Conservation (phyloP, 2,797 vertebrate species). For the Lepidocolaptes lacrymiger region DNA sequence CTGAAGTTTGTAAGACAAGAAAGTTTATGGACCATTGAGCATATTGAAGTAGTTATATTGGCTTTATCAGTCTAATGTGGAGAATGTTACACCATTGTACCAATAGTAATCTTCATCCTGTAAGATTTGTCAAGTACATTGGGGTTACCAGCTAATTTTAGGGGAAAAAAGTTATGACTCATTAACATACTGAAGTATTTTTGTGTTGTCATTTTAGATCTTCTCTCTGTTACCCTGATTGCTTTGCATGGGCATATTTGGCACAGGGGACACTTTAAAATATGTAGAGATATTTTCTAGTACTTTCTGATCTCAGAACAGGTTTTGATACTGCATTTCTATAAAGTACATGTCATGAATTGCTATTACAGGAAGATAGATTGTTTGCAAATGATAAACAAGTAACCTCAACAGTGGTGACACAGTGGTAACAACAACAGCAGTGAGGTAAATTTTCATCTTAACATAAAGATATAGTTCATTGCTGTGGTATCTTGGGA, state of each 20-base stretch:
- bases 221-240: neutral
- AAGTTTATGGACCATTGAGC: neutral
- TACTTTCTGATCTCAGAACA: neutral
- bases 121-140: neutral
- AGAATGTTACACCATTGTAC: neutral
- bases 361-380: neutral
- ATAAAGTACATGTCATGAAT: neutral
- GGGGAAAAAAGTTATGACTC: neutral
- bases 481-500: neutral
- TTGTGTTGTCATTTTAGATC: neutral
- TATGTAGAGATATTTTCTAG: neutral
- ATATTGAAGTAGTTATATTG: neutral
- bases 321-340: neutral
- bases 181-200: neutral
- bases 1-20: neutral
- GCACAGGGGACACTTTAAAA: neutral
- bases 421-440: neutral
- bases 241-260: neutral
- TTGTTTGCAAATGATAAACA: neutral
- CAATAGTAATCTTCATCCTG: neutral
- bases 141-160: neutral
- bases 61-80: neutral
- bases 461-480: neutral
- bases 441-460: neutral
- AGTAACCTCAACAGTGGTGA: neutral